phyloP scores from a whole-genome alignment of 2,888 invertebrate species.

The Odontothrips loti region DNA sequence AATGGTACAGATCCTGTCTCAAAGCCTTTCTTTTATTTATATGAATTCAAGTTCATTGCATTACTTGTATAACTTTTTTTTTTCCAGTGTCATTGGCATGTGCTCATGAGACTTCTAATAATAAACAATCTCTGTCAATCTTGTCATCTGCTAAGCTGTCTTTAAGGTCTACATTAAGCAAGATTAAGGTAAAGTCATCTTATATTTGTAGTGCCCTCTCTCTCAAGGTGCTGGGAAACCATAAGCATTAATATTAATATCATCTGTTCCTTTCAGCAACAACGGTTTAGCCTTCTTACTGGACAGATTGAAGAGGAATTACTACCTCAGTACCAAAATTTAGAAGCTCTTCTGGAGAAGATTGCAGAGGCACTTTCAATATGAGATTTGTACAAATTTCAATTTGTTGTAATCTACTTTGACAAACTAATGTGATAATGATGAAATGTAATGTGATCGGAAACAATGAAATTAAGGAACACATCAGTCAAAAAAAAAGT shows the following conservation, averaged over 20 bases:
- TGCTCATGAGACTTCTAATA: constrained; percentile 36
- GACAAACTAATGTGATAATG: not conserved
- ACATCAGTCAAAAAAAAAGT: no score
- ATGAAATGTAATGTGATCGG: no score
- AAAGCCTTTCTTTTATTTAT: not conserved
- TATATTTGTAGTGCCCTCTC: not conserved
- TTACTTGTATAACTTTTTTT: not conserved
- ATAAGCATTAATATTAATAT: not conserved
- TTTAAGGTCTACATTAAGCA: constrained; percentile 39
- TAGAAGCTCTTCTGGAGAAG: not conserved
- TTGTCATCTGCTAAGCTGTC: constrained; percentile 42
- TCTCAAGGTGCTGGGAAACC: not conserved
- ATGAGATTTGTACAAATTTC: not conserved
- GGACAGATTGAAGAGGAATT: not conserved
- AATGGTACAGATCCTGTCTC: constrained; percentile 33
- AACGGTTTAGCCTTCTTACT: not conserved
- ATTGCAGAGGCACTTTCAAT: not conserved
- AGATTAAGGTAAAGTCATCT: constrained; percentile 39
- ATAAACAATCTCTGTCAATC: constrained; percentile 37
- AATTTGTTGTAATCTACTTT: not conserved
- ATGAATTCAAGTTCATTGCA: not conserved
- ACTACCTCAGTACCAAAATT: not conserved
- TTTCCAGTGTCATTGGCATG: constrained; percentile 39
- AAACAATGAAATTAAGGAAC: no score
- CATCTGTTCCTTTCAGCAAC: not conserved